These are phyloP conservation scores for Ictalurus furcatus DNA, from an alignment of 2,113 vertebrate genomes.

Conservation along the genomic window DNA sequence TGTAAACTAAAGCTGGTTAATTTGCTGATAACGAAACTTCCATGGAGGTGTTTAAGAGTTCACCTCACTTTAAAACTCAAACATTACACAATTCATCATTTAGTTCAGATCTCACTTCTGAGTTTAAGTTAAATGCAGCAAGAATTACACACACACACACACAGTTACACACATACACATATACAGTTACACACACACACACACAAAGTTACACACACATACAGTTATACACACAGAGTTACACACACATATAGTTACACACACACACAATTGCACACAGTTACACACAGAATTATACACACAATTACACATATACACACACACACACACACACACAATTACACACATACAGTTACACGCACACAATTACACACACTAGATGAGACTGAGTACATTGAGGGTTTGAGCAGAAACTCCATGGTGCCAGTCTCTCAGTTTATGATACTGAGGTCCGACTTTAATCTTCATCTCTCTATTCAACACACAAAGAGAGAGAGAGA, in stretches of 20 bases:
- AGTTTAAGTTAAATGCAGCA: neutral
- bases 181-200: neutral
- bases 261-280: no score
- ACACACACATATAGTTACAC: no score
- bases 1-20: neutral
- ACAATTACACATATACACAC: no score
- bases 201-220: no score
- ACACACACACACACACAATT: no score
- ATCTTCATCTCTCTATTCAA: constrained; percentile 80
- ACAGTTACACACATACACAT: neutral
- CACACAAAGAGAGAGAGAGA: constrained; percentile 63
- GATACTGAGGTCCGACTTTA: constrained; percentile 90
- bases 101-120: neutral
- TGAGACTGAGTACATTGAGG: constrained; percentile 85
- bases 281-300: no score
- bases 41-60: neutral
- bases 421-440: constrained; percentile 97
- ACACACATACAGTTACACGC: neutral
- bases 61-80: neutral
- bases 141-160: neutral
- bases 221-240: no score
- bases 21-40: neutral
- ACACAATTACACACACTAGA: constrained; percentile 40
- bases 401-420: constrained; percentile 96
- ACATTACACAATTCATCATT: neutral